These are phyloP conservation scores for Cirrhinus molitorella DNA, from an alignment of 2,797 vertebrate genomes.

Conservation along the genomic window DNA sequence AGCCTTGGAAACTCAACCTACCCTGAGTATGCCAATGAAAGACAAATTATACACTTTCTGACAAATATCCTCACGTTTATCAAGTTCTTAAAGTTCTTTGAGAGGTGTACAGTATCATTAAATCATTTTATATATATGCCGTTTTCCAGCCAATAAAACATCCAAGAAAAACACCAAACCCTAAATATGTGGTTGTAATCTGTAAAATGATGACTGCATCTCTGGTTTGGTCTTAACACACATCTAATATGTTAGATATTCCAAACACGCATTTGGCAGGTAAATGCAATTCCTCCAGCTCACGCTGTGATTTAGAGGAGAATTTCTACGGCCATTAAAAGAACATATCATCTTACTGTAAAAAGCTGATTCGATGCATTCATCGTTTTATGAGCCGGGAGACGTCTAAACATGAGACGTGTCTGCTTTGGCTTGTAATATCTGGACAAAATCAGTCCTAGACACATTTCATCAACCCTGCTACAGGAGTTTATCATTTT, in stretches of 20 bases:
- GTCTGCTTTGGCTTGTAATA: slow-evolving; percentile 17
- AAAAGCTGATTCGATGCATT: slow-evolving; percentile 24
- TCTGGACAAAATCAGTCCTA: not conserved
- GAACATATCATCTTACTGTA: slow-evolving; percentile 30
- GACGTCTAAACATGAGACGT: not conserved
- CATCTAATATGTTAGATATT: slow-evolving; percentile 27
- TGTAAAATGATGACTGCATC: slow-evolving; percentile 17
- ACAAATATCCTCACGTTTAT: not conserved
- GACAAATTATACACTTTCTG: not conserved
- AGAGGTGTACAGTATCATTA: not conserved
- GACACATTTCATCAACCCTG: not conserved
- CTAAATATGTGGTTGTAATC: slow-evolving; percentile 19
- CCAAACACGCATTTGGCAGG: not conserved
- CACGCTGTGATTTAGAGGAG: not conserved
- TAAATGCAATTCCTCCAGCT: not conserved
- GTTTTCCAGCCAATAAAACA: slow-evolving; percentile 2
- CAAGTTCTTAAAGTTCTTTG: not conserved
- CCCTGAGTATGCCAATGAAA: not conserved
- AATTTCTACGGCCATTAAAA: slow-evolving; percentile 11
- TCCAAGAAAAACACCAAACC: slow-evolving; percentile 7
- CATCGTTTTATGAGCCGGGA: not conserved
- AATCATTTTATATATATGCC: not conserved
- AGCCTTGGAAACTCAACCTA: not conserved
- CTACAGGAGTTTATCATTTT: not conserved
- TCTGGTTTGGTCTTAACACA: slow-evolving; percentile 24